Conservation (phyloP, 2,888 invertebrate genomes). For the Rhodophaea formosa region DNA sequence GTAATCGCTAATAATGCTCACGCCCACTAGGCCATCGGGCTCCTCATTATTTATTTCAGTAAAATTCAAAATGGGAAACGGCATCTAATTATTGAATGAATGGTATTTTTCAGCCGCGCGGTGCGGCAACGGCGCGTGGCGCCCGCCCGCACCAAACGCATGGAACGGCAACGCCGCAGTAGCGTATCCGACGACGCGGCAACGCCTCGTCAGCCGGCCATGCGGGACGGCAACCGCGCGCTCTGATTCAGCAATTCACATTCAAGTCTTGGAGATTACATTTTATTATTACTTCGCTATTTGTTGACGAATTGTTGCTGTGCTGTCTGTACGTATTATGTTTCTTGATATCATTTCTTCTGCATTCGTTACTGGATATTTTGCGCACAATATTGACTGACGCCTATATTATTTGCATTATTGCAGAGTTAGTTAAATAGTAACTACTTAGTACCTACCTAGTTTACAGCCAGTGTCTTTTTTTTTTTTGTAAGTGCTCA, state of each 20-base stretch:
- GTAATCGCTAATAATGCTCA: too few species aligned
- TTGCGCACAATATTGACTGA: neutral
- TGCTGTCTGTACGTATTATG: neutral
- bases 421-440: too few species aligned
- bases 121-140: slow-evolving; percentile 64
- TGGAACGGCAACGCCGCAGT: slow-evolving; percentile 58
- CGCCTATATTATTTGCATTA: too few species aligned
- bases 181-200: slow-evolving; percentile 65
- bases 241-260: slow-evolving; percentile 74
- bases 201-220: slow-evolving; percentile 61
- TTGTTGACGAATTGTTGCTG: neutral
- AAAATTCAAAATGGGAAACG: slow-evolving; percentile 14
- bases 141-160: slow-evolving; percentile 31
- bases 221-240: slow-evolving; percentile 63
- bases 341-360: neutral
- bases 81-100: slow-evolving; percentile 67
- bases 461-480: too few species aligned
- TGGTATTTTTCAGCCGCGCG: slow-evolving; percentile 58
- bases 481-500: too few species aligned
- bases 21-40: too few species aligned
- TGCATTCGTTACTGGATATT: neutral
- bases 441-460: too few species aligned
- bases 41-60: slow-evolving; percentile 4
- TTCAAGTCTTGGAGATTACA: slow-evolving; percentile 39
- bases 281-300: slow-evolving; percentile 12